A percentile compares a stretch with the other conserved stretches of the same genome.
These are phyloP conservation scores for Metellina segmentata DNA, from an alignment of 2,888 invertebrate species.

Conservation along the genomic window DNA sequence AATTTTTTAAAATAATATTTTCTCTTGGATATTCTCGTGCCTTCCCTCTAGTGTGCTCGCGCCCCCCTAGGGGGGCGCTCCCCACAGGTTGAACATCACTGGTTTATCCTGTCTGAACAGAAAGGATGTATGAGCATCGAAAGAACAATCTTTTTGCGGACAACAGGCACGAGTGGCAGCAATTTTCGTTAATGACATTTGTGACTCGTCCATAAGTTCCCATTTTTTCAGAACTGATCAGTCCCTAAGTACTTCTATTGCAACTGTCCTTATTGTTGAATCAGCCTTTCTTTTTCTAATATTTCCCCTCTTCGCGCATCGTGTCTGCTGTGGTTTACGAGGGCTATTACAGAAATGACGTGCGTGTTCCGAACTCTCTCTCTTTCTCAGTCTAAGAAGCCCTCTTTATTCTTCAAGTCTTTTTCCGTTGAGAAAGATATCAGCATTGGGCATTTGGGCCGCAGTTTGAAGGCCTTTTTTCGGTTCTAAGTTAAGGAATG, in stretches of 20 bases:
- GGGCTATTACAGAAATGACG: neutral
- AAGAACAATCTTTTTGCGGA: neutral
- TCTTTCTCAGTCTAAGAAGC: neutral
- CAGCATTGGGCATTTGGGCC: neutral
- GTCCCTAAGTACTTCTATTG: neutral
- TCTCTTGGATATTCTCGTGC: no score
- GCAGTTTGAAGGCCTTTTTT: neutral
- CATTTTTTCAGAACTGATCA: neutral
- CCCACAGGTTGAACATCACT: no score
- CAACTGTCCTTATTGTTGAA: neutral
- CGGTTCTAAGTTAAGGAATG: neutral
- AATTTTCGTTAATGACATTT: neutral
- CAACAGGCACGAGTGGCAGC: neutral
- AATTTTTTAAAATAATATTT: no score
- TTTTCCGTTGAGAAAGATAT: neutral
- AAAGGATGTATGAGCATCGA: neutral
- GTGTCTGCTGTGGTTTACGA: neutral
- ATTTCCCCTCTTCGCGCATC: neutral
- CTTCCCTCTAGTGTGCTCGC: no score
- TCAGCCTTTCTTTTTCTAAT: neutral
- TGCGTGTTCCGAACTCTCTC: neutral
- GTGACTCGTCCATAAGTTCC: neutral
- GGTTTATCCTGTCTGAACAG: no score
- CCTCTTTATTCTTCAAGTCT: neutral
- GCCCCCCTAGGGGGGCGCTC: no score